Conservation (phyloP, 2,113 vertebrate species). For the Sylvia atricapilla region DNA sequence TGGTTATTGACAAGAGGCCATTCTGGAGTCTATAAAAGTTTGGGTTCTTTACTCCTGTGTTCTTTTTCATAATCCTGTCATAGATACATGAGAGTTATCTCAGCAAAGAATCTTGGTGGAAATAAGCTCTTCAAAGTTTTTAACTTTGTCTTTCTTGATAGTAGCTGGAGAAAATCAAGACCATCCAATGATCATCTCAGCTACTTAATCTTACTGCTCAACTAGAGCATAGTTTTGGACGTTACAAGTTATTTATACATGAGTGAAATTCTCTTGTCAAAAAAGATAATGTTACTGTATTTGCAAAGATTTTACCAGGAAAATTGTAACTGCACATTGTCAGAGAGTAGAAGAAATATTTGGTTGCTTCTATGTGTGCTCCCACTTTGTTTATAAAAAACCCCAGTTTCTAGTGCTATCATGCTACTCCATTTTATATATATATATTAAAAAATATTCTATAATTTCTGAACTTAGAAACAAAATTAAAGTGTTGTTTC, state of each 20-base stretch:
- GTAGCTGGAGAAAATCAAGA: neutral
- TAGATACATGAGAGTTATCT: neutral
- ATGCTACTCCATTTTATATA: neutral
- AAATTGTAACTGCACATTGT: neutral
- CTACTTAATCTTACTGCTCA: neutral
- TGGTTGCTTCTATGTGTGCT: neutral
- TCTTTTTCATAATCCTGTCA: neutral
- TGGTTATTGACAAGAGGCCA: neutral
- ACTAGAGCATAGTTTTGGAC: neutral
- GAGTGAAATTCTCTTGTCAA: neutral
- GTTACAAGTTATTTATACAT: neutral
- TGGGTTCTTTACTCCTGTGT: rapidly evolving
- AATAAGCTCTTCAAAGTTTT: neutral
- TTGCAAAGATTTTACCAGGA: neutral
- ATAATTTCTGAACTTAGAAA: neutral
- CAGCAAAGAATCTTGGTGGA: neutral
- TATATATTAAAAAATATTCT: neutral
- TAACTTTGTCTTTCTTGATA: rapidly evolving
- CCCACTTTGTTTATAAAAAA: neutral
- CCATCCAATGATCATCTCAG: rapidly evolving
- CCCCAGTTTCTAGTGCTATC: neutral
- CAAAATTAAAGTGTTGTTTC: neutral
- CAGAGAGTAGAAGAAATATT: neutral
- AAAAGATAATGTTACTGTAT: neutral
- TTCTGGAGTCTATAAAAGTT: neutral